Evolutionary conservation across 2,113 vertebrate species (phyloP).

Genomic region (Lota lota): DNA sequence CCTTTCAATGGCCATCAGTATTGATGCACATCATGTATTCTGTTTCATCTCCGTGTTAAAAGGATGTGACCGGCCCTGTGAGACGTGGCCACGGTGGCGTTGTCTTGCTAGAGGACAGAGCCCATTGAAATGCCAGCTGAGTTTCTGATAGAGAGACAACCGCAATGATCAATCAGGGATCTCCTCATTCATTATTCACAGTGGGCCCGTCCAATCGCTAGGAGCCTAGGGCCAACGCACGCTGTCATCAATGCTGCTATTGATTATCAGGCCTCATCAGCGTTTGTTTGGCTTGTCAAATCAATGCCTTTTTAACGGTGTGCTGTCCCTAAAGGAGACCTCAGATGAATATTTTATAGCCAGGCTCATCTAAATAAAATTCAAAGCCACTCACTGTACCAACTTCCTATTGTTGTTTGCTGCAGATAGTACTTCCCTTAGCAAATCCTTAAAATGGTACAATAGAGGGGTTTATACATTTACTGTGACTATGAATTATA

Average conservation of each 20-base stretch:
- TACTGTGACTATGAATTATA: too few species aligned
- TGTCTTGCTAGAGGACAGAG: conserved; percentile 28
- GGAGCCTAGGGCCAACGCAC: conserved; percentile 64
- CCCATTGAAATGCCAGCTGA: conserved; percentile 64
- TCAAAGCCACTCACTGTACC: conserved; percentile 29
- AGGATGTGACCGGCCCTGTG: conserved; percentile 7
- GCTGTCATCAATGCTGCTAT: conserved; percentile 67
- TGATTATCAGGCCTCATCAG: conserved; percentile 73
- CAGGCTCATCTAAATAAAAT: conserved; percentile 57
- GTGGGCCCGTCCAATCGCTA: conserved; percentile 60
- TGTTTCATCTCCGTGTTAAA: conserved; percentile 22
- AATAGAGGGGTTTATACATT: too few species aligned
- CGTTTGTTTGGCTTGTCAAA: conserved; percentile 74
- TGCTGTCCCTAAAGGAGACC: conserved; percentile 58
- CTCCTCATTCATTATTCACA: conserved; percentile 73
- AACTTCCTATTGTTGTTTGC: conserved; percentile 23
- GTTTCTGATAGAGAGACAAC: conserved; percentile 57
- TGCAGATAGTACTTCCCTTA: conserved; percentile 1
- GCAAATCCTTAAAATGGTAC: too few species aligned
- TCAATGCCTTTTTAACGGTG: conserved; percentile 70
- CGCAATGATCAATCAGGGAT: conserved; percentile 66
- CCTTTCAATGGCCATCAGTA: conserved; percentile 8
- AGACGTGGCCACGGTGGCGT: conserved; percentile 9
- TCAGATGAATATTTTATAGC: conserved; percentile 70
- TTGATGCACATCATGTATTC: conserved; percentile 19